Evolutionary conservation across 1,140 invertebrate species (phyloP).

Genomic region (Callitettix versicolor): DNA sequence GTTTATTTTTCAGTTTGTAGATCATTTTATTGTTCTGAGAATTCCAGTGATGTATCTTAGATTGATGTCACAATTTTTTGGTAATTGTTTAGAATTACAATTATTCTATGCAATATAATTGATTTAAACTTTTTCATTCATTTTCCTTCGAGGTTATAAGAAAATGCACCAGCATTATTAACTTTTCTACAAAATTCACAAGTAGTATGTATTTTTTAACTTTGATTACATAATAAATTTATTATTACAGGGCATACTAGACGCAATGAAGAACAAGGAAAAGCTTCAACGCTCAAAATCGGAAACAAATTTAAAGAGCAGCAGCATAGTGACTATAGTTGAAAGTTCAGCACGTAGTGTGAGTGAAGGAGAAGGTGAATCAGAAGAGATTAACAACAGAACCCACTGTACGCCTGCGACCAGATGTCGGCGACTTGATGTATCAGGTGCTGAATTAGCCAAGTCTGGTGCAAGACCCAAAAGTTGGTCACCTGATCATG

Average conservation of each 20-base stretch:
- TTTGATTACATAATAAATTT: too few relatives aligned
- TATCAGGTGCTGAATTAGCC: constrained; percentile 21
- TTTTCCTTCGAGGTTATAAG: too few relatives aligned
- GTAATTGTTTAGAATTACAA: too few relatives aligned
- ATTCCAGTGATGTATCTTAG: too few relatives aligned
- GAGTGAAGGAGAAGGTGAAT: constrained; percentile 32
- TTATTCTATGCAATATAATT: too few relatives aligned
- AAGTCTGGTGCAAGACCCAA: constrained; percentile 45
- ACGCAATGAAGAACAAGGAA: constrained; percentile 92
- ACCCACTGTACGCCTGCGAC: neutral
- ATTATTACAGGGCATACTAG: constrained; percentile 61
- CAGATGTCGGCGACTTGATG: constrained; percentile 4
- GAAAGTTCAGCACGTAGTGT: constrained; percentile 35
- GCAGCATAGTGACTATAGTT: constrained; percentile 36
- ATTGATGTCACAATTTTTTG: too few relatives aligned
- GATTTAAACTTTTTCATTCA: too few relatives aligned
- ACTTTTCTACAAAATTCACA: too few relatives aligned
- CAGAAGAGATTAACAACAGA: neutral
- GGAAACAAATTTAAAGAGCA: constrained; percentile 78
- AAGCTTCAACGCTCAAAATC: constrained; percentile 85
- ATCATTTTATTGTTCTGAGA: too few relatives aligned
- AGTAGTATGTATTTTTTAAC: too few relatives aligned
- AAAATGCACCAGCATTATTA: too few relatives aligned
- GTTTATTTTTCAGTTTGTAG: too few relatives aligned
- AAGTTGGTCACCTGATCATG: constrained; percentile 70